A percentile compares a stretch with the other conserved stretches of the same genome.
Evolutionary conservation across 2,888 invertebrate species (phyloP).

Genomic region (Eupeodes luniger): DNA sequence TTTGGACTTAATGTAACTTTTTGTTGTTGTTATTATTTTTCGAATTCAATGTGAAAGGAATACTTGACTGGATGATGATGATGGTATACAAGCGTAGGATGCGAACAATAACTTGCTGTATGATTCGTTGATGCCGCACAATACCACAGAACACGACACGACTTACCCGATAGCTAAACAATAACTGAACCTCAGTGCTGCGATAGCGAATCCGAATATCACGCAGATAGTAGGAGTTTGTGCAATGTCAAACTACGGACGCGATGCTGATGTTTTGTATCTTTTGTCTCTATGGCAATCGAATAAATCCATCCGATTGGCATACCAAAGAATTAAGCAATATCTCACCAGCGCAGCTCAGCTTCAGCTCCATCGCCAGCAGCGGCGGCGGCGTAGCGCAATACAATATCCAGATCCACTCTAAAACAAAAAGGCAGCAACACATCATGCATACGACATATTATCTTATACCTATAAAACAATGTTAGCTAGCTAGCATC

Average conservation of each 20-base stretch:
- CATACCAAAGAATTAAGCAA: slow-evolving; percentile 67
- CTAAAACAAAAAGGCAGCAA: slow-evolving; percentile 44
- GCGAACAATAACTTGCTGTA: slow-evolving; percentile 28
- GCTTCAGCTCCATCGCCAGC: no score
- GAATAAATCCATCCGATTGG: slow-evolving; percentile 67
- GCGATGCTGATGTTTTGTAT: slow-evolving; percentile 53
- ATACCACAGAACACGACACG: slow-evolving; percentile 41
- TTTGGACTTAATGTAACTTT: not conserved
- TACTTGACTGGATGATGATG: not conserved
- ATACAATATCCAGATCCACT: slow-evolving; percentile 53
- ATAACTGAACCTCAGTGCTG: slow-evolving; percentile 52
- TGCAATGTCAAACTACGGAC: slow-evolving; percentile 68
- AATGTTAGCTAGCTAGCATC: slow-evolving; percentile 22
- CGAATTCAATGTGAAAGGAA: slow-evolving; percentile 9
- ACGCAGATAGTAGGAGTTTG: slow-evolving; percentile 69
- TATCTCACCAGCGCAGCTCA: slow-evolving; percentile 45
- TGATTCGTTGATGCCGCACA: slow-evolving; percentile 1
- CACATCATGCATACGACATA: slow-evolving; percentile 29
- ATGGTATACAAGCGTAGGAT: not conserved
- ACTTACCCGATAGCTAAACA: slow-evolving; percentile 64
- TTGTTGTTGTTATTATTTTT: slow-evolving; percentile 1
- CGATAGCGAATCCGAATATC: slow-evolving; percentile 18
- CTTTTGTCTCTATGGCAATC: slow-evolving; percentile 37
- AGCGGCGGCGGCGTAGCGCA: not conserved
- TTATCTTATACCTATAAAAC: not conserved